Percentiles rank a stretch among this genome's conserved stretches.
These are phyloP conservation scores for Knipowitschia caucasica DNA, from an alignment of 2,797 vertebrate species.

Conservation along the genomic window DNA sequence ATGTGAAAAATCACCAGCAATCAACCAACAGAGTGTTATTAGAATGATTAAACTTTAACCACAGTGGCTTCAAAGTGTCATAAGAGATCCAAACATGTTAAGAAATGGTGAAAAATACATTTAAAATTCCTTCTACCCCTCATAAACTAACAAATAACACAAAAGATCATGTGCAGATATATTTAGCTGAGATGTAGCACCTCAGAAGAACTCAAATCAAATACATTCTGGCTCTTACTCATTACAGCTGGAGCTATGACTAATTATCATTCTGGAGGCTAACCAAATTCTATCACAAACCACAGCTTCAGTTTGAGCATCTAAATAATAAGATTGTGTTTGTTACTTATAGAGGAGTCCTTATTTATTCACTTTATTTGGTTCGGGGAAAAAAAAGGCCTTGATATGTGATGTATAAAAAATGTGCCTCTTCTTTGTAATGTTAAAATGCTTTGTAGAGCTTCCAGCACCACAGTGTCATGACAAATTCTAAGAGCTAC, in stretches of 20 bases:
- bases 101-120: too few species aligned
- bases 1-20: too few species aligned
- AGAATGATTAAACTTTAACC: too few species aligned
- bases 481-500: slow-evolving; percentile 16
- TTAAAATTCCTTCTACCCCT: too few species aligned
- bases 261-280: not conserved
- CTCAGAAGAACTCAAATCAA: not conserved
- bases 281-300: not conserved
- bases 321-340: too few species aligned
- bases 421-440: slow-evolving; percentile 26
- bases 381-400: not conserved
- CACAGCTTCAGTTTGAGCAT: too few species aligned
- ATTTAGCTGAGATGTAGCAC: not conserved
- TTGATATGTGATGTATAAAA: not conserved
- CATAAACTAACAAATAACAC: too few species aligned
- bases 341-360: slow-evolving; percentile 2
- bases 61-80: too few species aligned
- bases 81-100: too few species aligned
- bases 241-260: not conserved
- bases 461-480: slow-evolving; percentile 26
- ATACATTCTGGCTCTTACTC: not conserved
- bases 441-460: slow-evolving; percentile 23
- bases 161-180: too few species aligned
- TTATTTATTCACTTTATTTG: not conserved
- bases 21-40: too few species aligned